Evolutionary conservation across 2,113 vertebrate genomes (phyloP), one percentile per base, ranked within the genome.

Genomic region (Salminus brasiliensis): DNA sequence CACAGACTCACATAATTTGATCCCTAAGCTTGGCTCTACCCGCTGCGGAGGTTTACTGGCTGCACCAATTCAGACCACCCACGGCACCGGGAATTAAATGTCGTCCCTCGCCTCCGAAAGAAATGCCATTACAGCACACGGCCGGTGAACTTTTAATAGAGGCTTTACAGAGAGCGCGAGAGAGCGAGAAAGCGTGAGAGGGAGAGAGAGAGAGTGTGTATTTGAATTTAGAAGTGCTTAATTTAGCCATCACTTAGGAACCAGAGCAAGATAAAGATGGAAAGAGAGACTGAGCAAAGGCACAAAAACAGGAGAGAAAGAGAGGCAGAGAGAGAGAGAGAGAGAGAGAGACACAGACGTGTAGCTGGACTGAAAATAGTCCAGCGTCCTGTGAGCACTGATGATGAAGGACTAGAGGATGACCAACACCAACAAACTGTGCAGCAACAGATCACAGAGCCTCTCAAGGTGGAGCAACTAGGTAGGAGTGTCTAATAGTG

Each of bases 221-320:
- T 65, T 41, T 34, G 29, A 29, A 55, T 65, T 41, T 34, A 29
- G 16, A 55, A 53, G n/a, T n/a, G n/a, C n/a, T n/a, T n/a, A n/a
- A n/a, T n/a, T n/a, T n/a, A n/a, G n/a, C n/a, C n/a, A n/a, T n/a
- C n/a, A n/a, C n/a, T n/a, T n/a, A 11, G 39, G n/a, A 36, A 55
- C 36, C 45, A 53, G 23, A 36, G 45, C 63, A 29, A 21, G 29
- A 25, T 75, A 65, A 21, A 76, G 12, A 49, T 60, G 6, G 57
- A 71, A 10, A 7, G 13, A 81, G 43, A 55, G 21, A 69, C 12
- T 29, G 41, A 47, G 23, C 13, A 45, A 23, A 49, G 55, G 32
- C n/a, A 29, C 49, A 62, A 36, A 13, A 30, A 65, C 21, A 39
- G 82, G 21, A 79, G 39, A 65, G 41, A 49, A 29, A 34, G 57